These are phyloP conservation scores for Gymnosoma rotundatum DNA, from an alignment of 2,888 invertebrate genomes.

Conservation along the genomic window DNA sequence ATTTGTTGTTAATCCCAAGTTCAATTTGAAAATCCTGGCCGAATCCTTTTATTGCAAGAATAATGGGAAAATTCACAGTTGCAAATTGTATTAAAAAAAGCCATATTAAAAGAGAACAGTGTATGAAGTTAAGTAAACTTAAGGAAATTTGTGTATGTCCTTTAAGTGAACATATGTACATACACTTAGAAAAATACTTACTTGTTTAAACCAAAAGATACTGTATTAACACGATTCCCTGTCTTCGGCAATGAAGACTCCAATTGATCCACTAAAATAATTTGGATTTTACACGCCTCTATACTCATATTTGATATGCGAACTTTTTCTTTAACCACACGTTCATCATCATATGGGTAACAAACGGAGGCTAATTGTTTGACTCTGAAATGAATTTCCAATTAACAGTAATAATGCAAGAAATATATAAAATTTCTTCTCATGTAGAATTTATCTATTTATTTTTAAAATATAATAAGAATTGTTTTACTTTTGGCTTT, in stretches of 20 bases:
- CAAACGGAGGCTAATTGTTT: constrained; percentile 74
- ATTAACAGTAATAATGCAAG: neutral
- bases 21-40: too few species aligned
- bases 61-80: too few species aligned
- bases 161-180: too few species aligned
- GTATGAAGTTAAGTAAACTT: too few species aligned
- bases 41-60: too few species aligned
- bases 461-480: neutral
- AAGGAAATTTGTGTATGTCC: too few species aligned
- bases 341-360: constrained; percentile 82
- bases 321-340: constrained; percentile 84
- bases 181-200: constrained; percentile 70
- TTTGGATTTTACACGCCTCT: constrained; percentile 80
- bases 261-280: constrained; percentile 81
- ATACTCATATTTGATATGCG: constrained; percentile 82
- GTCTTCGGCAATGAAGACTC: constrained; percentile 73
- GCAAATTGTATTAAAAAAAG: too few species aligned
- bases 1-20: too few species aligned
- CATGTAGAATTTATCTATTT: too few species aligned
- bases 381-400: constrained; percentile 59
- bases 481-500: neutral
- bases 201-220: constrained; percentile 77
- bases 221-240: constrained; percentile 72
- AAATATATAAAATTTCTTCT: too few species aligned
- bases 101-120: too few species aligned